Evolutionary conservation across 2,113 vertebrate genomes (phyloP).

Genomic region (Cariama cristata): DNA sequence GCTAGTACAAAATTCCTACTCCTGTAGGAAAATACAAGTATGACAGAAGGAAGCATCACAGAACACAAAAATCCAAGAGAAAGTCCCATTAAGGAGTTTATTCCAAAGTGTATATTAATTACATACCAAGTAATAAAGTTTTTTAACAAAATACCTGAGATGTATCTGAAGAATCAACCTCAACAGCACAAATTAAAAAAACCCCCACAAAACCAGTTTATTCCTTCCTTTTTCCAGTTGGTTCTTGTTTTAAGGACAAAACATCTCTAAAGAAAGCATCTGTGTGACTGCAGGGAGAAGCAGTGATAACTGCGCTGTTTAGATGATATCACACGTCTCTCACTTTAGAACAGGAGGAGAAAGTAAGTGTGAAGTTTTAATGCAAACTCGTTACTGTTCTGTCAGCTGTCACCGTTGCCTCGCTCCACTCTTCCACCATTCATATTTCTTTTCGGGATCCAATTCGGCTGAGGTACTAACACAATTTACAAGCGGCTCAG

Average conservation of each 20-base stretch:
- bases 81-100: background rate
- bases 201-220: background rate
- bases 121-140: background rate
- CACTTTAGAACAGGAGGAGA: background rate
- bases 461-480: background rate
- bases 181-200: background rate
- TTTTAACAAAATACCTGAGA: background rate
- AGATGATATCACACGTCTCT: background rate
- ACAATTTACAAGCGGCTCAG: background rate
- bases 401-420: constrained; percentile 16
- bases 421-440: background rate
- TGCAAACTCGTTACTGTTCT: background rate
- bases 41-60: background rate
- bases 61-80: background rate
- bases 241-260: background rate
- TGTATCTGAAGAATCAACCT: background rate
- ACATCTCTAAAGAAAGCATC: background rate
- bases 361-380: constrained; percentile 11
- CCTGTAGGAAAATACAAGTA: background rate
- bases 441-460: background rate
- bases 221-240: background rate
- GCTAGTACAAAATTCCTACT: background rate
- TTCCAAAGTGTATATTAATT: background rate
- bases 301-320: background rate
- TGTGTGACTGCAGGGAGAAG: background rate